phyloP scores from a whole-genome alignment of 1,140 invertebrate genomes.

The Steinernema feltiae region DNA sequence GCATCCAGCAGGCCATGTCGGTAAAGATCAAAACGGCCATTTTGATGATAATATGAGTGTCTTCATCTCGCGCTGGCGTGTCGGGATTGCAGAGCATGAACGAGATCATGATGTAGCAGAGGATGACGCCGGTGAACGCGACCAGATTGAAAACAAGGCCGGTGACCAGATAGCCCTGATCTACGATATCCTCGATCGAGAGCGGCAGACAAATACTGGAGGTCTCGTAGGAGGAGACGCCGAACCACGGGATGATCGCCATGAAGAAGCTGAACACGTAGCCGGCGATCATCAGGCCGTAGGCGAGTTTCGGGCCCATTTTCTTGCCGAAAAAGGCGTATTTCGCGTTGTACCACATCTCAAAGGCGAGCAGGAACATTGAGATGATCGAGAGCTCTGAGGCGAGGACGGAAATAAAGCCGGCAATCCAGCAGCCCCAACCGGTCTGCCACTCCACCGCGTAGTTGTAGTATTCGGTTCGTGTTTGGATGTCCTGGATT shows the following conservation, averaged over 20 bases:
- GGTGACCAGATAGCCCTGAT: conserved; percentile 45
- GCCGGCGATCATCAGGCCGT: conserved; percentile 79
- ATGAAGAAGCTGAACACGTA: conserved; percentile 84
- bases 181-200: conserved; percentile 45
- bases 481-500: conserved; percentile 87
- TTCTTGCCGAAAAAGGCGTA: conserved; percentile 63
- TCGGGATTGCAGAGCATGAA: conserved; percentile 40
- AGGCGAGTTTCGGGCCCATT: conserved; percentile 67
- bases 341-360: conserved; percentile 62
- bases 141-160: conserved; percentile 44
- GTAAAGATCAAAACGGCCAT: conserved; percentile 96
- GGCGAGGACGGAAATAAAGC: conserved; percentile 87
- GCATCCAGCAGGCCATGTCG: conserved; percentile 90
- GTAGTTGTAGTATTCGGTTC: conserved; percentile 90
- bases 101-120: conserved; percentile 48
- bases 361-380: conserved; percentile 88
- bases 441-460: conserved; percentile 96
- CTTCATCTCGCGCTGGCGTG: conserved; percentile 62
- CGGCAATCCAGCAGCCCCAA: conserved; percentile 81
- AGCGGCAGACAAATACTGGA: conserved; percentile 62
- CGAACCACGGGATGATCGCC: conserved; percentile 79
- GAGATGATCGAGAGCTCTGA: conserved; percentile 91
- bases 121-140: conserved; percentile 49
- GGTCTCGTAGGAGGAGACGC: conserved; percentile 76
- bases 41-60: conserved; percentile 87